Percentiles rank a stretch among this genome's conserved stretches.
phyloP scores from a whole-genome alignment of 2,113 vertebrate species.

The Melanotaenia duboulayi region DNA sequence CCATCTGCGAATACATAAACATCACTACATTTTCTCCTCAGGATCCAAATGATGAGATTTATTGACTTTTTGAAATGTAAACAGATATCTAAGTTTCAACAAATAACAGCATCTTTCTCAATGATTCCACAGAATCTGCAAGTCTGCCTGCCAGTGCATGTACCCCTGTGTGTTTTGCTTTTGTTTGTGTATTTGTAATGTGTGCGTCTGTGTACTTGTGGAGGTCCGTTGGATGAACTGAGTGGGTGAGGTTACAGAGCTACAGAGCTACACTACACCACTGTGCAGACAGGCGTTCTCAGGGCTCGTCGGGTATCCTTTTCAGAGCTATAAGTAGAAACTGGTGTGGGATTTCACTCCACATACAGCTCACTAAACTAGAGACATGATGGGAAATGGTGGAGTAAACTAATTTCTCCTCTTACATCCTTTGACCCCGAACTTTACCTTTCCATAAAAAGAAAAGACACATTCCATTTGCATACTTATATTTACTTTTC shows the following conservation, averaged over 20 bases:
- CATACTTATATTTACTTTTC: too few relatives aligned
- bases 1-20: not conserved
- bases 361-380: slow-evolving; percentile 53
- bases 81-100: slow-evolving; percentile 16
- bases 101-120: not conserved
- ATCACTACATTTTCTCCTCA: not conserved
- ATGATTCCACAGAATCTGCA: not conserved
- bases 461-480: not conserved
- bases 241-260: slow-evolving; percentile 71
- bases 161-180: slow-evolving; percentile 30
- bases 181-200: slow-evolving; percentile 22
- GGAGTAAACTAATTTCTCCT: slow-evolving; percentile 57
- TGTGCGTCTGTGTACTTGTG: slow-evolving; percentile 31
- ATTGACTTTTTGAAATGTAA: slow-evolving; percentile 20
- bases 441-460: slow-evolving; percentile 17
- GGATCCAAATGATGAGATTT: not conserved
- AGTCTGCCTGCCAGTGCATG: not conserved
- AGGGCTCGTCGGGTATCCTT: slow-evolving; percentile 68
- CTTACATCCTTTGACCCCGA: slow-evolving; percentile 8
- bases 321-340: slow-evolving; percentile 84
- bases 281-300: slow-evolving; percentile 61
- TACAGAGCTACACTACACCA: slow-evolving; percentile 77
- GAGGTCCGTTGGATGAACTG: slow-evolving; percentile 39
- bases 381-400: slow-evolving; percentile 69
- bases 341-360: slow-evolving; percentile 78